Conservation (phyloP, 2,797 vertebrate genomes). For the Vespertilio murinus region DNA sequence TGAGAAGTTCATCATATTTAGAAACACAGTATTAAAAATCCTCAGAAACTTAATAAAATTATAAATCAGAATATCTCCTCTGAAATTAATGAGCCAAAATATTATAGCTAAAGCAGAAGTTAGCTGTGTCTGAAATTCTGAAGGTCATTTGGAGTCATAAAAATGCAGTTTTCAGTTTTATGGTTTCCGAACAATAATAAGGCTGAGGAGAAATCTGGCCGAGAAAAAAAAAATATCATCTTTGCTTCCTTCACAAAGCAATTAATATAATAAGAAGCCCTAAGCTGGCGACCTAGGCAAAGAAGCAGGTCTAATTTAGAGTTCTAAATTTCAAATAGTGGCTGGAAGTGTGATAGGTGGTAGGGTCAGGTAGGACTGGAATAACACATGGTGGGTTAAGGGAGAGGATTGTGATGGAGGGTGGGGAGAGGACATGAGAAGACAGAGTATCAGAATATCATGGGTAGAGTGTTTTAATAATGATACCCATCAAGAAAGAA, state of each 20-base stretch:
- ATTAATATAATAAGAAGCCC: slow-evolving; percentile 66
- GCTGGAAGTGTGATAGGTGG: neutral
- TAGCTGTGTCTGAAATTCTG: slow-evolving; percentile 80
- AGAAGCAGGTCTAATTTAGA: slow-evolving; percentile 41
- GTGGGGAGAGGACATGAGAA: neutral
- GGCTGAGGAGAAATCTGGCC: slow-evolving; percentile 57
- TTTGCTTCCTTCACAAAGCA: neutral
- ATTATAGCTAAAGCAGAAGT: slow-evolving; percentile 82
- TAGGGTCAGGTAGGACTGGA: neutral
- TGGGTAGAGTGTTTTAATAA: neutral
- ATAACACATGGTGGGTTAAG: fast-evolving
- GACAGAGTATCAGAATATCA: neutral
- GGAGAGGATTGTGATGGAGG: neutral
- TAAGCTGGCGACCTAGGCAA: slow-evolving; percentile 40
- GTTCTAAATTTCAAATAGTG: neutral
- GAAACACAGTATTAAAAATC: slow-evolving; percentile 81
- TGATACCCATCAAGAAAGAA: neutral
- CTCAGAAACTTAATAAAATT: slow-evolving; percentile 87
- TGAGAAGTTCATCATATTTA: slow-evolving; percentile 77
- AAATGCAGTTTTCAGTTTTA: slow-evolving; percentile 82
- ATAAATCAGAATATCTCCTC: slow-evolving; percentile 80
- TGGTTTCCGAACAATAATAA: slow-evolving; percentile 81
- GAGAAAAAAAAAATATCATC: neutral
- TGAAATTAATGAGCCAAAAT: slow-evolving; percentile 87
- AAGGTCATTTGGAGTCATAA: slow-evolving; percentile 84